These are phyloP conservation scores for Intellagama lesueurii DNA, from an alignment of 2,797 vertebrate genomes.

Conservation along the genomic window DNA sequence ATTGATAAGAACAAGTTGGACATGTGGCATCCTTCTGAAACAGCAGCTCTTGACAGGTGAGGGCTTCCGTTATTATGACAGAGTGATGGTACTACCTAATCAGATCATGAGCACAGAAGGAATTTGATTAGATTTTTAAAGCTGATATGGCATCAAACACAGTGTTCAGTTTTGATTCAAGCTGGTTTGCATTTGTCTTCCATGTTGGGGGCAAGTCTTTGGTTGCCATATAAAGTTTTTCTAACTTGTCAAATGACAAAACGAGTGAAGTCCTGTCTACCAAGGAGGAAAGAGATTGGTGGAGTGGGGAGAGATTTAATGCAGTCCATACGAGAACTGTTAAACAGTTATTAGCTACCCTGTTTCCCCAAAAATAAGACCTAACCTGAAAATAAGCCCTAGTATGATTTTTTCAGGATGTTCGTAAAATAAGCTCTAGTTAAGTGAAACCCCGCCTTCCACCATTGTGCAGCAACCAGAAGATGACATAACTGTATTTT, in stretches of 20 bases:
- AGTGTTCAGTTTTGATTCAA: conserved; percentile 56
- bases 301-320: neutral
- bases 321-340: neutral
- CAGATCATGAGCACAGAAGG: conserved; percentile 30
- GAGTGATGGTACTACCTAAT: conserved; percentile 40
- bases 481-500: no score
- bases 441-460: no score
- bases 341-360: no score
- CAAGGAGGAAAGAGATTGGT: no score
- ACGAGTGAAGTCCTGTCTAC: neutral
- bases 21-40: conserved; percentile 58
- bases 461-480: no score
- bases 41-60: conserved; percentile 65
- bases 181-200: conserved; percentile 64
- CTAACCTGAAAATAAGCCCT: no score
- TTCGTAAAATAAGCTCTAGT: no score
- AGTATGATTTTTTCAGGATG: no score
- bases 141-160: conserved; percentile 47
- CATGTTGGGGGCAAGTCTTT: conserved; percentile 51
- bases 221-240: conserved; percentile 29
- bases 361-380: no score
- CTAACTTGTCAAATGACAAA: neutral
- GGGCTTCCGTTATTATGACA: conserved; percentile 50
- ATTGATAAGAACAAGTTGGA: conserved; percentile 64
- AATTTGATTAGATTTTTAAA: conserved; percentile 52